These are phyloP conservation scores for Psylliodes chrysocephalus DNA, from an alignment of 2,888 invertebrate genomes.

Conservation along the genomic window DNA sequence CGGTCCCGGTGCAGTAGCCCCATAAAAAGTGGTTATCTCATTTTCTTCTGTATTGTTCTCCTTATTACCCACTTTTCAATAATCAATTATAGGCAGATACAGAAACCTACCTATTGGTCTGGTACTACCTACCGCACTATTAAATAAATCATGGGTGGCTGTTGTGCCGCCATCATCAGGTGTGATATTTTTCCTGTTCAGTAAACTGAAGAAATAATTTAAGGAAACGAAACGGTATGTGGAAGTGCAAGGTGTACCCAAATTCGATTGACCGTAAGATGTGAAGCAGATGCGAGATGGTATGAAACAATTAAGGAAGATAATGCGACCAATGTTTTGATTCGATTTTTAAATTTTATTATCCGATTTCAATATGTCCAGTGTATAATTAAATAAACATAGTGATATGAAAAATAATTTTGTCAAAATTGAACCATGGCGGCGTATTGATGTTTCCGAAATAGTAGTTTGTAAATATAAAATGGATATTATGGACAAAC, in stretches of 20 bases:
- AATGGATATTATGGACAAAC: too few relatives aligned
- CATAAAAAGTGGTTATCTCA: background rate
- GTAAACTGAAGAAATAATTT: slow-evolving; percentile 38
- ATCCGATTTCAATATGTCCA: too few relatives aligned
- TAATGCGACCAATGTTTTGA: too few relatives aligned
- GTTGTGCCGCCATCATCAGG: slow-evolving; percentile 20
- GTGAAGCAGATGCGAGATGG: slow-evolving; percentile 7
- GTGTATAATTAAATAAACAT: too few relatives aligned
- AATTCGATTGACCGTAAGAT: slow-evolving; percentile 18
- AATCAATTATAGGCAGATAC: slow-evolving; percentile 9
- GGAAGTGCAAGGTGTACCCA: slow-evolving; percentile 24
- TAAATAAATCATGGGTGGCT: slow-evolving; percentile 16
- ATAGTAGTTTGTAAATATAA: too few relatives aligned
- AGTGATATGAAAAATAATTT: too few relatives aligned
- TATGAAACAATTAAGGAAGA: background rate
- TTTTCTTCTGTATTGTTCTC: background rate
- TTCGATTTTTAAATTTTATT: too few relatives aligned
- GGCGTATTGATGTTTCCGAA: too few relatives aligned
- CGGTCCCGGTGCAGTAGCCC: background rate
- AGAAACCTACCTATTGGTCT: background rate
- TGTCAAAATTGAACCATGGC: too few relatives aligned
- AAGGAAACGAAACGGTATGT: slow-evolving; percentile 17
- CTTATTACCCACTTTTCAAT: slow-evolving; percentile 15
- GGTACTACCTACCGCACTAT: slow-evolving; percentile 9
- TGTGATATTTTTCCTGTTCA: slow-evolving; percentile 36